Conservation (phyloP, 2,113 vertebrate genomes). For the Semicossyphus pulcher region DNA sequence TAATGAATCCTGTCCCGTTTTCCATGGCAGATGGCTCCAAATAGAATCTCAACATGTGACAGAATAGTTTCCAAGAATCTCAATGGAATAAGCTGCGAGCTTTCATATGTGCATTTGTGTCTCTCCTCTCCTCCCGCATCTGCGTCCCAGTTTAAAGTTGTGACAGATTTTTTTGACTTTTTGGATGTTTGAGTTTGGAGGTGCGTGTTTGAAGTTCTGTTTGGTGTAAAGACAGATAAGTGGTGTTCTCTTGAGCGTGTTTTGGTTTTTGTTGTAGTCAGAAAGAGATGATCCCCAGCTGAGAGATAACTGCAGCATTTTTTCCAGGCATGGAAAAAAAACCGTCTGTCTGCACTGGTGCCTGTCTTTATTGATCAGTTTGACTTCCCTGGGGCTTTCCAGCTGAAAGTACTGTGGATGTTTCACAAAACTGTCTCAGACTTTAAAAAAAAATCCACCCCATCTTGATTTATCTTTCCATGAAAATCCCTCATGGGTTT, state of each 20-base stretch:
- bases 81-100: constrained; percentile 66
- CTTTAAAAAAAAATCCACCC: neutral
- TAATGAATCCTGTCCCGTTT: constrained; percentile 74
- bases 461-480: constrained; percentile 18
- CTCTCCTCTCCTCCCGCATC: constrained; percentile 24
- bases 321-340: constrained; percentile 19
- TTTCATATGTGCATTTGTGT: constrained; percentile 54
- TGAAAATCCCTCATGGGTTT: constrained; percentile 1
- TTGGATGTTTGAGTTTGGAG: constrained; percentile 13
- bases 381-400: neutral
- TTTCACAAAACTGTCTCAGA: constrained; percentile 13
- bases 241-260: neutral
- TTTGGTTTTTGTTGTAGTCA: constrained; percentile 3
- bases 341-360: constrained; percentile 8
- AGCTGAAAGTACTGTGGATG: constrained; percentile 2
- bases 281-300: constrained; percentile 11
- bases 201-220: constrained; percentile 2
- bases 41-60: constrained; percentile 73
- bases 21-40: constrained; percentile 75
- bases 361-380: constrained; percentile 32
- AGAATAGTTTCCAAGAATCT: constrained; percentile 77
- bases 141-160: constrained; percentile 46
- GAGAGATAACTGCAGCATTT: constrained; percentile 25
- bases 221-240: constrained; percentile 13
- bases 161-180: constrained; percentile 20